These are phyloP conservation scores for Pasiphila rectangulata DNA, from an alignment of 2,888 invertebrate species.

Conservation along the genomic window DNA sequence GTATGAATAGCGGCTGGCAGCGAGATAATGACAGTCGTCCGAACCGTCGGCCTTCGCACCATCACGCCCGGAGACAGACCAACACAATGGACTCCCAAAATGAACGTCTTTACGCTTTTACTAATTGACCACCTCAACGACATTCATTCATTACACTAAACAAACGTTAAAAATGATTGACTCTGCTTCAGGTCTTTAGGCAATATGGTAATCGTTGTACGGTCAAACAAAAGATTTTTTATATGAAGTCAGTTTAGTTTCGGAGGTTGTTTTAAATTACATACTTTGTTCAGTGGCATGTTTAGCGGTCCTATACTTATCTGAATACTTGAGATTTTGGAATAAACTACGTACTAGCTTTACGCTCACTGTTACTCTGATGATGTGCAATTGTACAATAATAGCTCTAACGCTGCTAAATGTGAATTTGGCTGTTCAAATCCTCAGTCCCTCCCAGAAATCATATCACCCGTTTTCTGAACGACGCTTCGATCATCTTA, in stretches of 20 bases:
- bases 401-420: too few species aligned
- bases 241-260: constrained; percentile 29
- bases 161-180: constrained; percentile 64
- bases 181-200: constrained; percentile 51
- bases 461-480: too few species aligned
- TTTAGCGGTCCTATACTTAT: constrained; percentile 45
- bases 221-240: constrained; percentile 45
- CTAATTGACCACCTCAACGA: constrained; percentile 73
- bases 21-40: constrained; percentile 59
- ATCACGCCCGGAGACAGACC: constrained; percentile 47
- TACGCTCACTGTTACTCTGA: too few species aligned
- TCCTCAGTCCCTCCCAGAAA: too few species aligned
- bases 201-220: constrained; percentile 53
- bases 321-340: constrained; percentile 51
- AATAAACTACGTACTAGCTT: too few species aligned
- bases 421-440: too few species aligned
- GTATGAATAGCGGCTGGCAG: constrained; percentile 52
- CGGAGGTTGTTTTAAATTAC: constrained; percentile 37
- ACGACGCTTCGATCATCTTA: too few species aligned
- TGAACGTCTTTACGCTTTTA: constrained; percentile 74
- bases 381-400: too few species aligned
- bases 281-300: constrained; percentile 39
- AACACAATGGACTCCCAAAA: constrained; percentile 62
- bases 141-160: constrained; percentile 61
- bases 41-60: constrained; percentile 63